Base-by-base conservation (phyloP, 1,140 invertebrate genomes). In the Manduca sexta region DNA sequence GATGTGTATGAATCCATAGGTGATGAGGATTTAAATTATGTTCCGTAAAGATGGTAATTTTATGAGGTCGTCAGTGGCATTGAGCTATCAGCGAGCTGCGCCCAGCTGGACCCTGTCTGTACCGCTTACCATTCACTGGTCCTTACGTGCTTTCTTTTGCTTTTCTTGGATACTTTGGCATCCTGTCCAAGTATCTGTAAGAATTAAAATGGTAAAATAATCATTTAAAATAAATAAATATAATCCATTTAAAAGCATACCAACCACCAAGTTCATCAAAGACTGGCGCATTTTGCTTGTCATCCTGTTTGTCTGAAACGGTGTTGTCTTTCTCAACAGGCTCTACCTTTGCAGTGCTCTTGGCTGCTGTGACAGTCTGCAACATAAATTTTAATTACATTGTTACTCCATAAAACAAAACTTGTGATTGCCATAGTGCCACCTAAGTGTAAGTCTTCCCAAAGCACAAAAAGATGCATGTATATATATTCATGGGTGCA, bases 251-350 rank as follows among this genome's bases (percentile, higher is more conserved):
- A n/a, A n/a, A n/a, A n/a, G n/a, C n/a, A 52, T 29, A 66, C 53
- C 68, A 86, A 92, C 91, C 92, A 80, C 90, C 91, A 54, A 92
- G 79, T 84, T 93, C 91, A 79, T 92, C 91, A 79, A 92, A 92
- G 14, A 80, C 90, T 26, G 72, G 69, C n/a, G 62, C 64, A 37
- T 68, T 63, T 29, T 63, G 60, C 44, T 74, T 77, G 2, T 79
- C 69, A 14, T 81, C 78, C 54, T 70, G 69, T 52, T 78, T 79
- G 37, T 80, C 80, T 21, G 74, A 66, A 37, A 80, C 80, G 6
- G 69, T 70, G 34, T 46, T 60, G 8, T 77, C 72, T 26, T 69
- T 72, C 12, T 81, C 77, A 10, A 52, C 33, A n/a, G 56, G 37
- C 1, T 80, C 76, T 39, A 53, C 45, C 51, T 78, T 80, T 10